These are phyloP conservation scores for Lepisosteus osseus DNA, from an alignment of 2,113 vertebrate species.

Conservation along the genomic window DNA sequence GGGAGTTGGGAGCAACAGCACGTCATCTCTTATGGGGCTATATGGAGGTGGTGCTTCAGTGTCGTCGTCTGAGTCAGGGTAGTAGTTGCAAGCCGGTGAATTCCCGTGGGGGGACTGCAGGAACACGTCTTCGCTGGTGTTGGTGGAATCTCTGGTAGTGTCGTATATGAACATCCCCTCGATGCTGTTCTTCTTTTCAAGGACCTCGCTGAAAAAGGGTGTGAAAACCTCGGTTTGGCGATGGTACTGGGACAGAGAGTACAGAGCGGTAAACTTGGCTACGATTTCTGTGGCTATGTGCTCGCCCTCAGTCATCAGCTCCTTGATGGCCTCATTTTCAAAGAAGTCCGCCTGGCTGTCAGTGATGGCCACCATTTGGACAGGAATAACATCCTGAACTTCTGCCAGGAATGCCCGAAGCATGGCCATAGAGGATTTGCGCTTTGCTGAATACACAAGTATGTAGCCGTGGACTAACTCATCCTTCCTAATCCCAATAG, in stretches of 20 bases:
- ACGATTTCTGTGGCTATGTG: constrained; percentile 96
- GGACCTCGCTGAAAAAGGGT: constrained; percentile 91
- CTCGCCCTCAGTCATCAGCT: constrained; percentile 97
- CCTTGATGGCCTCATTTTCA: constrained; percentile 95
- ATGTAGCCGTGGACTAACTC: constrained; percentile 98
- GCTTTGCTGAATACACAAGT: constrained; percentile 91
- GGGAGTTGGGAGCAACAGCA: constrained; percentile 88
- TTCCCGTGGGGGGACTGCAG: constrained; percentile 84
- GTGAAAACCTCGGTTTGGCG: constrained; percentile 95
- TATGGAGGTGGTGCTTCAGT: constrained; percentile 96
- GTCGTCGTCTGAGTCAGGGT: constrained; percentile 94
- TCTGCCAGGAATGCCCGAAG: constrained; percentile 93
- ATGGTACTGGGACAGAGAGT: constrained; percentile 95
- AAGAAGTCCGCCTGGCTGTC: constrained; percentile 98
- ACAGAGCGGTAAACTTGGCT: constrained; percentile 95
- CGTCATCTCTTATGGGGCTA: constrained; percentile 95
- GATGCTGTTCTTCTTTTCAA: constrained; percentile 90
- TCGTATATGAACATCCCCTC: constrained; percentile 91
- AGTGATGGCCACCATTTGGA: constrained; percentile 95
- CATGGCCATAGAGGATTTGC: constrained; percentile 97
- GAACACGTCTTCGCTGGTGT: constrained; percentile 84
- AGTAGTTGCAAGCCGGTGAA: constrained; percentile 84
- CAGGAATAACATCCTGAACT: constrained; percentile 95
- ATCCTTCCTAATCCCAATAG: constrained; percentile 93
- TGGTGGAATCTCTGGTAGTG: constrained; percentile 78